Evolutionary conservation across 2,888 invertebrate species (phyloP).

Genomic region (Ypsolopha sequella): DNA sequence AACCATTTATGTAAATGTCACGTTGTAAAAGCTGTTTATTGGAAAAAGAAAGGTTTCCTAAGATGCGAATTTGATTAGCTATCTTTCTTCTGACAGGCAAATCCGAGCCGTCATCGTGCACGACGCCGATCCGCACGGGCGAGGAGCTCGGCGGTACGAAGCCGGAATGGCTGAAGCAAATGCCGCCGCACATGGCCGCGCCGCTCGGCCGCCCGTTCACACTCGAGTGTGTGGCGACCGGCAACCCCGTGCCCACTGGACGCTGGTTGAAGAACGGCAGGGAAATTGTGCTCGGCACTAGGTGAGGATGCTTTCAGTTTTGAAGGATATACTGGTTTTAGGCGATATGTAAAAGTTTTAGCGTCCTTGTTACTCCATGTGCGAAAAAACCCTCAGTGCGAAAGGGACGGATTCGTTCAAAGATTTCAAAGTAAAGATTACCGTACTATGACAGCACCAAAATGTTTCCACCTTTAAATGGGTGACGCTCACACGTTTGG

Average conservation of each 20-base stretch:
- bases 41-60: too few species aligned
- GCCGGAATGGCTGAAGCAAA: slow-evolving; percentile 88
- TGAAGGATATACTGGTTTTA: not conserved
- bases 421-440: too few species aligned
- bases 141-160: slow-evolving; percentile 91
- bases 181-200: slow-evolving; percentile 82
- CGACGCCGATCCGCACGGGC: slow-evolving; percentile 91
- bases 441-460: too few species aligned
- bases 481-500: too few species aligned
- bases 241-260: slow-evolving; percentile 89
- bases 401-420: too few species aligned
- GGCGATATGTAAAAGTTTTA: too few species aligned
- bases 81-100: slow-evolving; percentile 54
- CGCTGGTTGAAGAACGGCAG: slow-evolving; percentile 94
- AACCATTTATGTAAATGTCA: too few species aligned
- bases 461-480: too few species aligned
- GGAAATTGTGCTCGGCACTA: slow-evolving; percentile 84
- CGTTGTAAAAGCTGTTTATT: too few species aligned
- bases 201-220: slow-evolving; percentile 86
- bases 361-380: too few species aligned
- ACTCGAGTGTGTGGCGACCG: slow-evolving; percentile 89
- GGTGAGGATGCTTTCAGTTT: slow-evolving; percentile 23
- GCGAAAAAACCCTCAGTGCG: too few species aligned
- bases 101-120: slow-evolving; percentile 90
- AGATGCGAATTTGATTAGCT: too few species aligned